Percentiles rank a stretch among this genome's conserved stretches.
phyloP scores from a whole-genome alignment of 2,113 vertebrate genomes.

The Polypterus bichir region DNA sequence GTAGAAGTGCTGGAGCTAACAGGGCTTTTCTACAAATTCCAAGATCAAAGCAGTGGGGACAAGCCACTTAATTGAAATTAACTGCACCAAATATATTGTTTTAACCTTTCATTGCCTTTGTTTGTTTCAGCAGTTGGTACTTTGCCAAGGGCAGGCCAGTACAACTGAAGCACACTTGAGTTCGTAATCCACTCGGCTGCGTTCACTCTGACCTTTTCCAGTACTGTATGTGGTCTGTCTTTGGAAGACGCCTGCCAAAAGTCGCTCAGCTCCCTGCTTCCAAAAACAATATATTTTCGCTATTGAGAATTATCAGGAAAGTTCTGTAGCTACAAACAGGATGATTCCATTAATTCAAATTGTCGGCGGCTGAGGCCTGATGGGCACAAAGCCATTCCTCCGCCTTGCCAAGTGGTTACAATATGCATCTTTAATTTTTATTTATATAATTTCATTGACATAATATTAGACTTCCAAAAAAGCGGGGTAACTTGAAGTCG shows the following conservation, averaged over 20 bases:
- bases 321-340: neutral
- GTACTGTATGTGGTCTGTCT: neutral
- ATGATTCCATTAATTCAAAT: slow-evolving; percentile 7
- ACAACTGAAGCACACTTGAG: neutral
- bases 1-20: neutral
- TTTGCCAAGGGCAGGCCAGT: slow-evolving; percentile 36
- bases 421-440: neutral
- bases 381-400: neutral
- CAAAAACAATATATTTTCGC: slow-evolving; percentile 1
- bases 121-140: slow-evolving; percentile 48
- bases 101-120: slow-evolving; percentile 53
- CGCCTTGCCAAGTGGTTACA: slow-evolving; percentile 4
- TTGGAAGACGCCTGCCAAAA: neutral
- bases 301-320: neutral
- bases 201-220: slow-evolving; percentile 10
- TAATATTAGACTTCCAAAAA: too few species aligned
- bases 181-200: neutral
- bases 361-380: slow-evolving; percentile 1
- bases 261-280: neutral
- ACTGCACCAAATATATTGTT: slow-evolving; percentile 51
- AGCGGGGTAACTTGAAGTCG: too few species aligned
- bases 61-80: slow-evolving; percentile 46
- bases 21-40: slow-evolving; percentile 5
- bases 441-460: too few species aligned
- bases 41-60: slow-evolving; percentile 39